Percentiles rank a stretch among this genome's conserved stretches.
Evolutionary conservation across 2,797 vertebrate species (phyloP).

Genomic region (Aldrovandia affinis): DNA sequence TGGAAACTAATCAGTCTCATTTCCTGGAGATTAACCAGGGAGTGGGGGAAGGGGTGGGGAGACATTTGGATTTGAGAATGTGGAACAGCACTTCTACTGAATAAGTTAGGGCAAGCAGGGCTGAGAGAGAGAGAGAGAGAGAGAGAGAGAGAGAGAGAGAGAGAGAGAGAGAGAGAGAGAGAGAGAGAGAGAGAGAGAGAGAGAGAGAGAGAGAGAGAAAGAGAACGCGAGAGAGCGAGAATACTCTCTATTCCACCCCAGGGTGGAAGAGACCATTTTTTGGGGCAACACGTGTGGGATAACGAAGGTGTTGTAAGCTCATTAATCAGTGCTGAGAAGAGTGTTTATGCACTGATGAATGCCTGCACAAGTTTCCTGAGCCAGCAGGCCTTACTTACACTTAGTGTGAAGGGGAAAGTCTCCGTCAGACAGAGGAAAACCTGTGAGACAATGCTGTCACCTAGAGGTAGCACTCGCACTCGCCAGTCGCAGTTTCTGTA

Average conservation of each 20-base stretch:
- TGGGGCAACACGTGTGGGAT: background rate
- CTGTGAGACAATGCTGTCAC: conserved; percentile 55
- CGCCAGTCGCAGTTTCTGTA: background rate
- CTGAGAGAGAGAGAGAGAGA: conserved; percentile 81
- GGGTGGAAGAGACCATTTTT: too few species aligned
- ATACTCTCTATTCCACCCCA: background rate
- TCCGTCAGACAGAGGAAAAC: background rate
- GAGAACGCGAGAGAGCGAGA: too few species aligned
- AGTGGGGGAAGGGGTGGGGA: background rate
- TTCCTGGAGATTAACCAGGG: conserved; percentile 24
- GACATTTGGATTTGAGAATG: too few species aligned
- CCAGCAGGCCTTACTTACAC: background rate
- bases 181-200: too few species aligned
- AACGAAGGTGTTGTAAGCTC: background rate
- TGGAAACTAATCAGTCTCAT: conserved; percentile 23
- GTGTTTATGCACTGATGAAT: background rate
- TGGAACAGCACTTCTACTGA: background rate
- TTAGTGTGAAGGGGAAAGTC: background rate
- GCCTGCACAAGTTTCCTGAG: background rate
- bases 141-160: too few species aligned
- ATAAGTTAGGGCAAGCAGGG: conserved; percentile 92
- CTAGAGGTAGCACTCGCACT: conserved; percentile 43
- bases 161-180: too few species aligned
- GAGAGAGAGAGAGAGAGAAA: too few species aligned
- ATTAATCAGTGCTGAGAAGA: background rate